Percentiles rank a stretch among this genome's conserved stretches.
Conservation (phyloP, 2,113 vertebrate genomes). For the Apus apus region DNA sequence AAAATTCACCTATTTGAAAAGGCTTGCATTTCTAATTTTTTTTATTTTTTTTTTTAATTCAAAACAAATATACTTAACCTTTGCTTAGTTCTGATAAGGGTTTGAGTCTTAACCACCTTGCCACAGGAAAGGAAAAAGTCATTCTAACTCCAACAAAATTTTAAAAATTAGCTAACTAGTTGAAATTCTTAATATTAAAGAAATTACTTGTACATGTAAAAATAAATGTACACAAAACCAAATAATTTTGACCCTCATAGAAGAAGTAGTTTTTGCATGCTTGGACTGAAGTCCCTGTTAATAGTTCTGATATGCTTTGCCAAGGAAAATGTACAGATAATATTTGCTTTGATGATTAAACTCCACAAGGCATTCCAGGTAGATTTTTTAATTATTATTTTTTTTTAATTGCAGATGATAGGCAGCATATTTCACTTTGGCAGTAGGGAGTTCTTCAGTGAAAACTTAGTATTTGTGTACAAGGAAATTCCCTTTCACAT, state of each 20-base stretch:
- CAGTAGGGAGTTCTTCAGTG: background rate
- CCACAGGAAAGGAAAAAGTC: background rate
- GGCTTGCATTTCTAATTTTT: background rate
- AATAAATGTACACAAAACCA: accelerated
- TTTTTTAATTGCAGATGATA: background rate
- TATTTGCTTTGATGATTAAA: background rate
- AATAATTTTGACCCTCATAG: background rate
- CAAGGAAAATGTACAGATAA: background rate
- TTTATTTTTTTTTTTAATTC: background rate
- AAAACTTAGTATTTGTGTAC: background rate
- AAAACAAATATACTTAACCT: background rate
- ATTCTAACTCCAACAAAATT: background rate
- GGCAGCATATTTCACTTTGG: background rate
- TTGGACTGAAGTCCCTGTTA: background rate
- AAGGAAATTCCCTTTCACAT: background rate
- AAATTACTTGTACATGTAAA: background rate
- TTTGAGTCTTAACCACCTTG: background rate
- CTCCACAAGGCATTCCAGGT: background rate
- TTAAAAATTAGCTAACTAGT: background rate
- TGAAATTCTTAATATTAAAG: background rate
- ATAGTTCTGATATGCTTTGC: background rate
- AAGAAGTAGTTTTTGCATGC: background rate
- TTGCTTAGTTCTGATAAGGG: background rate
- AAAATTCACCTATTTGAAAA: background rate
- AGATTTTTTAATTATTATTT: background rate